phyloP scores from a whole-genome alignment of 2,888 invertebrate genomes.

The Spilarctia lutea region DNA sequence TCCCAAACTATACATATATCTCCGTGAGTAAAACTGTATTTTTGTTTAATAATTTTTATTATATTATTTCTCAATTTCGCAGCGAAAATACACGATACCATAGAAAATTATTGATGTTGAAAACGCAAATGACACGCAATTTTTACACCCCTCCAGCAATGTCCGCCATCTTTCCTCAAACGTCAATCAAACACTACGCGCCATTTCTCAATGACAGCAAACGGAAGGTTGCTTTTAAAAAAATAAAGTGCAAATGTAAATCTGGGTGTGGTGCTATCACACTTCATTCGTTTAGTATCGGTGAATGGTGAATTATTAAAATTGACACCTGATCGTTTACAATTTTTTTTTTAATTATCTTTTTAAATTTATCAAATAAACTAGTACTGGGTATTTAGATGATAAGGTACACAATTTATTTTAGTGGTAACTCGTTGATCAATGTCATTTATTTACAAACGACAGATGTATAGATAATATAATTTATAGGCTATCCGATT shows the following conservation, averaged over 20 bases:
- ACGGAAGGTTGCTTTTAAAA: constrained; percentile 61
- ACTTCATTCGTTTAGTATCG: constrained; percentile 33
- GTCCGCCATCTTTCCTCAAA: constrained; percentile 59
- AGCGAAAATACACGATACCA: not conserved
- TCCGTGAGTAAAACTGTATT: not conserved
- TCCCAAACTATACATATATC: not conserved
- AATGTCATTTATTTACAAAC: not conserved
- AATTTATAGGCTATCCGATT: not conserved
- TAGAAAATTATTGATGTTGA: not conserved
- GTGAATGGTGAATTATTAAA: constrained; percentile 15
- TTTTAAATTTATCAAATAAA: not conserved
- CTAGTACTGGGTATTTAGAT: not conserved
- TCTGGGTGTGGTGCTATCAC: constrained; percentile 36
- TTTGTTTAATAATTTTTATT: not conserved
- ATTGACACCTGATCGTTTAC: not conserved
- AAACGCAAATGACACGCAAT: constrained; percentile 66
- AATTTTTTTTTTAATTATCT: no score
- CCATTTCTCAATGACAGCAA: constrained; percentile 77
- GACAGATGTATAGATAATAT: not conserved
- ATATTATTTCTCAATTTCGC: not conserved
- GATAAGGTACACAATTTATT: not conserved
- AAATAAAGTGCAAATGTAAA: constrained; percentile 53
- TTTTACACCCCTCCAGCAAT: constrained; percentile 57
- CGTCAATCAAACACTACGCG: constrained; percentile 76
- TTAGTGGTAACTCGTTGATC: not conserved